These are phyloP conservation scores for Lasius fuliginosus DNA, from an alignment of 2,888 invertebrate species.

Conservation along the genomic window DNA sequence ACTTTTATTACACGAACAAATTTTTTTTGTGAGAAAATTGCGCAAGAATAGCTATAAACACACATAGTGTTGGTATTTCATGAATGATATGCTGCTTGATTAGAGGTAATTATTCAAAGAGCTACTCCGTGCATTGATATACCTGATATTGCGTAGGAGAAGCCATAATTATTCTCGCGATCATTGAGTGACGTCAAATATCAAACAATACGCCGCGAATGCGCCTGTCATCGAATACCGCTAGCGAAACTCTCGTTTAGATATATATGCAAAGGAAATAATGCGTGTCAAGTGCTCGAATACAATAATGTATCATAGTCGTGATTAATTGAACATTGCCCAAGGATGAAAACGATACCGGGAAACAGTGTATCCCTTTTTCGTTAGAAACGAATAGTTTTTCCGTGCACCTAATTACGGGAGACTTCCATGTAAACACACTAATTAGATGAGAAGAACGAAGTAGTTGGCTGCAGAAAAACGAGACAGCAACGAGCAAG, in stretches of 20 bases:
- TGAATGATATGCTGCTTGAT: not conserved
- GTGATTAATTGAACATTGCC: constrained; percentile 29
- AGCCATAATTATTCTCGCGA: constrained; percentile 26
- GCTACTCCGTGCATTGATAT: not conserved
- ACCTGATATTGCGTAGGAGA: constrained; percentile 11
- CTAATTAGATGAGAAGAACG: constrained; percentile 18
- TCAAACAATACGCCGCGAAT: constrained; percentile 27
- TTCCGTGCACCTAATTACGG: not conserved
- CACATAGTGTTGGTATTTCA: not conserved
- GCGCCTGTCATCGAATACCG: not conserved
- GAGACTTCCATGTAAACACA: not conserved
- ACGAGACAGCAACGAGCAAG: constrained; percentile 4
- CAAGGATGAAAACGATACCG: constrained; percentile 5
- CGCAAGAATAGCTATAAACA: not conserved
- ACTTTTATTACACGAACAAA: not conserved
- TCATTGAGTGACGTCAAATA: constrained; percentile 34
- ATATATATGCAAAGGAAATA: constrained; percentile 7
- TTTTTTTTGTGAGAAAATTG: not conserved
- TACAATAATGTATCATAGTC: constrained; percentile 26
- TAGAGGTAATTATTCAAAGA: not conserved
- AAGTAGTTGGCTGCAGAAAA: not conserved
- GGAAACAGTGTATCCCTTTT: not conserved
- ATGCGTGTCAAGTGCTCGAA: constrained; percentile 8
- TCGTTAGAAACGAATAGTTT: not conserved
- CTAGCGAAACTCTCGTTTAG: constrained; percentile 17